Conservation (phyloP, 2,797 vertebrate genomes). For the Centropyge bicolor region DNA sequence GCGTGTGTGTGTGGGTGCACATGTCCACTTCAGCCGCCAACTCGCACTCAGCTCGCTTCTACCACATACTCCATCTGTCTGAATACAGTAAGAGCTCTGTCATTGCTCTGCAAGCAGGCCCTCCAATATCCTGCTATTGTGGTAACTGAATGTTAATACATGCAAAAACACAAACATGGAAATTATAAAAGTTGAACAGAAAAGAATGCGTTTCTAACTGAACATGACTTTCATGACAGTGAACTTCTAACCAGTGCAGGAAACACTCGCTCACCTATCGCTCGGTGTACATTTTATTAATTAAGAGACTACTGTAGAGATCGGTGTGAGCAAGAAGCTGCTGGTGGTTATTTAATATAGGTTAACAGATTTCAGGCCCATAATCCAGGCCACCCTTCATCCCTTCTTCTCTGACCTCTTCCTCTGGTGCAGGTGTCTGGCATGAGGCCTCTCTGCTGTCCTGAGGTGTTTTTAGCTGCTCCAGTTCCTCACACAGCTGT, state of each 20-base stretch:
- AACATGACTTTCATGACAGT: background rate
- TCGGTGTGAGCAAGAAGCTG: background rate
- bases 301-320: background rate
- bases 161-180: background rate
- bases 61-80: slow-evolving; percentile 75
- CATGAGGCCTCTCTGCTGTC: slow-evolving; percentile 83
- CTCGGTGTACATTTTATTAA: background rate
- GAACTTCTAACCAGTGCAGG: background rate
- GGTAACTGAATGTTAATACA: slow-evolving; percentile 5
- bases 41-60: slow-evolving; percentile 61
- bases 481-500: slow-evolving; percentile 84
- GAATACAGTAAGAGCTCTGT: slow-evolving; percentile 35
- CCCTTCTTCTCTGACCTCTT: slow-evolving; percentile 72
- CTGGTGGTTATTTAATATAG: background rate
- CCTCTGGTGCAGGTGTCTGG: slow-evolving; percentile 79
- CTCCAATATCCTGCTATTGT: slow-evolving; percentile 4
- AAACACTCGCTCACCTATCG: background rate
- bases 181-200: background rate
- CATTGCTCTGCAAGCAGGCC: slow-evolving; percentile 23
- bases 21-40: slow-evolving; percentile 66
- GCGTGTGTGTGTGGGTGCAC: slow-evolving; percentile 27
- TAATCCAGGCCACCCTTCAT: background rate
- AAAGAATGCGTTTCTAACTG: background rate
- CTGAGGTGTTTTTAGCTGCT: slow-evolving; percentile 78
- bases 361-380: background rate